Conservation (phyloP, 2,797 vertebrate species). For the Acridotheres tristis region DNA sequence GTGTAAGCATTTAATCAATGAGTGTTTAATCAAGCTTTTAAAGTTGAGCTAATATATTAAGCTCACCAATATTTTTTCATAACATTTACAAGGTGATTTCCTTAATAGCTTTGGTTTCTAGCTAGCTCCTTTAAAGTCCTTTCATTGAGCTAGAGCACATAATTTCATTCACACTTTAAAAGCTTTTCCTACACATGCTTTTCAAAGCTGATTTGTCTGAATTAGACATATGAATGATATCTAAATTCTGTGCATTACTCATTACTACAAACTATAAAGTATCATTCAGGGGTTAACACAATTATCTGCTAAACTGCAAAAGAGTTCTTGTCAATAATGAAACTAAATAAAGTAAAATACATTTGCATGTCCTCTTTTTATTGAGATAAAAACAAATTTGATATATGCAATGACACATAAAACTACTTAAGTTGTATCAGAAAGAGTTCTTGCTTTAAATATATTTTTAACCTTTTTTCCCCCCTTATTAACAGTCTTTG, state of each 20-base stretch:
- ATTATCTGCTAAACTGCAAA: neutral
- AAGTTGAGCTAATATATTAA: neutral
- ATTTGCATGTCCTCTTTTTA: neutral
- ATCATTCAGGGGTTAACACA: constrained; percentile 28
- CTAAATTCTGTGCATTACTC: constrained; percentile 48
- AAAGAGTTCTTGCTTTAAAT: neutral
- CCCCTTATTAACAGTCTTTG: neutral
- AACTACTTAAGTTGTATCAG: neutral
- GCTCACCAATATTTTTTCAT: neutral
- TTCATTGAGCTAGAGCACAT: constrained; percentile 20
- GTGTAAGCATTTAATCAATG: neutral
- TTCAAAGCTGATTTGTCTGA: constrained; percentile 46
- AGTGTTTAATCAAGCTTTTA: neutral
- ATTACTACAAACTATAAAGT: constrained; percentile 22
- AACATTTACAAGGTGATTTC: neutral
- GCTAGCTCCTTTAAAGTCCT: neutral
- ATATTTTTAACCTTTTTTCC: neutral
- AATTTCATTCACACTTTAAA: constrained; percentile 46
- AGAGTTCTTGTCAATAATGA: neutral
- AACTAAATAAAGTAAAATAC: neutral
- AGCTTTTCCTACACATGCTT: constrained; percentile 19
- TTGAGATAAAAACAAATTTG: constrained; percentile 13
- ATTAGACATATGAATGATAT: constrained; percentile 8
- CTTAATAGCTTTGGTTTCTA: constrained; percentile 33
- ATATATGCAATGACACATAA: neutral